Conservation (phyloP, 2,797 vertebrate species). For the Pangasius macronema region DNA sequence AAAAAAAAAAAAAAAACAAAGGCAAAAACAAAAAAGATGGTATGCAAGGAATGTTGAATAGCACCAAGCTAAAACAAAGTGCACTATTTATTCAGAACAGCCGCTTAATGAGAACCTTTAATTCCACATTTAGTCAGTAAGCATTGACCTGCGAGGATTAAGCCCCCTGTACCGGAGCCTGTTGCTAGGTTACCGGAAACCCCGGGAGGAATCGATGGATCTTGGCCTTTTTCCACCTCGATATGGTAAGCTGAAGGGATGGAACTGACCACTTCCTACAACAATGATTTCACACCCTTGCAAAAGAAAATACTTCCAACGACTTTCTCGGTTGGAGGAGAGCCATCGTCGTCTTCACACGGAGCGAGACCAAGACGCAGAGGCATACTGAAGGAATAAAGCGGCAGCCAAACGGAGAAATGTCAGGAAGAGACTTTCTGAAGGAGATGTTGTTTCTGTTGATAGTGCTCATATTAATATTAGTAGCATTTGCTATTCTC, state of each 20-base stretch:
- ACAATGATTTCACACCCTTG: conserved; percentile 51
- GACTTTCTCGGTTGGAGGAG: conserved; percentile 44
- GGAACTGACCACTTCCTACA: conserved; percentile 50
- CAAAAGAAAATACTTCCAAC: conserved; percentile 50
- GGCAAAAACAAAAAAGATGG: not conserved
- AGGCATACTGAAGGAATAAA: conserved; percentile 13
- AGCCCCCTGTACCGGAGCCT: conserved; percentile 53
- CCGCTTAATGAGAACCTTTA: conserved; percentile 50
- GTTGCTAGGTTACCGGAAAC: conserved; percentile 75
- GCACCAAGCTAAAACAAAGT: conserved; percentile 20
- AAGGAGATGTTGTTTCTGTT: not conserved
- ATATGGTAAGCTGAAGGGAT: conserved; percentile 47
- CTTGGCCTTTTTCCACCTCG: conserved; percentile 62
- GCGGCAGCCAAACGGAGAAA: not conserved
- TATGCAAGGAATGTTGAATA: not conserved
- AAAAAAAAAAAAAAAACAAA: not conserved
- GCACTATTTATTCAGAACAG: not conserved
- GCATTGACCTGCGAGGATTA: conserved; percentile 56
- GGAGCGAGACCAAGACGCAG: not conserved
- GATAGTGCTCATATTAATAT: conserved; percentile 19
- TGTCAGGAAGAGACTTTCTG: conserved; percentile 8
- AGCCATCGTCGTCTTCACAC: conserved; percentile 37
- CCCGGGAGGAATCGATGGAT: conserved; percentile 68
- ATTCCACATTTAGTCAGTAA: conserved; percentile 52
- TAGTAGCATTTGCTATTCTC: not conserved